Evolutionary conservation across 2,888 invertebrate species (phyloP).

Genomic region (Mesorhabditis sp.): DNA sequence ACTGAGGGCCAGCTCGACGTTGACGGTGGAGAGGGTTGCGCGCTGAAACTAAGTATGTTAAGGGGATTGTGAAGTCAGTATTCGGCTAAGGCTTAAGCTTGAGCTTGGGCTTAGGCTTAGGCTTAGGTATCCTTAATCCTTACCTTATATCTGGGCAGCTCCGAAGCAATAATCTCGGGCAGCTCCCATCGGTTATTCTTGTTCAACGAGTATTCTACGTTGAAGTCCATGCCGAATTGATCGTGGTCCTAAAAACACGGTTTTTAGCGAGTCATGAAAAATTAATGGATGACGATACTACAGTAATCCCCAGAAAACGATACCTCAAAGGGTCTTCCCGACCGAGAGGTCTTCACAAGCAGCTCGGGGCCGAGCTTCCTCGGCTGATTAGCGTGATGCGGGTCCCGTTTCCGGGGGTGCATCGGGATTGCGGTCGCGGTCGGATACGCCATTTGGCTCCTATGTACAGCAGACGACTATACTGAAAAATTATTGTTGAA

Average conservation of each 20-base stretch:
- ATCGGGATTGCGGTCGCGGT: not conserved
- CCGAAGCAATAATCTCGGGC: not conserved
- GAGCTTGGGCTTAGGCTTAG: conserved; percentile 1
- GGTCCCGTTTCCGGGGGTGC: not conserved
- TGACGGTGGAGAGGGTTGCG: not conserved
- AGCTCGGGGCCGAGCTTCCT: not conserved
- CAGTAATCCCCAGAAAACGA: too few relatives aligned
- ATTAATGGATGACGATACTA: too few relatives aligned
- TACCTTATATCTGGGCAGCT: conserved; percentile 4
- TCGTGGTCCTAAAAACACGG: not conserved
- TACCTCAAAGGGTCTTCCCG: not conserved
- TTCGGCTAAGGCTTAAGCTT: conserved; percentile 1
- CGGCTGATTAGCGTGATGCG: not conserved
- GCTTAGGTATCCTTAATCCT: not conserved
- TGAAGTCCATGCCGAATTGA: not conserved
- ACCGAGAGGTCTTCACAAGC: not conserved
- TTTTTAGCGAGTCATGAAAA: too few relatives aligned
- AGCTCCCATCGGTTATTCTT: not conserved
- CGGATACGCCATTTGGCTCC: not conserved
- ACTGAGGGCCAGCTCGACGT: not conserved
- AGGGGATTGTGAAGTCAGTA: not conserved
- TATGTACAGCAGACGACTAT: too few relatives aligned
- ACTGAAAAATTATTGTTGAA: too few relatives aligned
- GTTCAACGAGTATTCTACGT: conserved; percentile 5
- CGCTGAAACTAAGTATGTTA: conserved; percentile 1